Base-by-base conservation (phyloP, 2,113 vertebrate species). In the Chinchilla lanigera region DNA sequence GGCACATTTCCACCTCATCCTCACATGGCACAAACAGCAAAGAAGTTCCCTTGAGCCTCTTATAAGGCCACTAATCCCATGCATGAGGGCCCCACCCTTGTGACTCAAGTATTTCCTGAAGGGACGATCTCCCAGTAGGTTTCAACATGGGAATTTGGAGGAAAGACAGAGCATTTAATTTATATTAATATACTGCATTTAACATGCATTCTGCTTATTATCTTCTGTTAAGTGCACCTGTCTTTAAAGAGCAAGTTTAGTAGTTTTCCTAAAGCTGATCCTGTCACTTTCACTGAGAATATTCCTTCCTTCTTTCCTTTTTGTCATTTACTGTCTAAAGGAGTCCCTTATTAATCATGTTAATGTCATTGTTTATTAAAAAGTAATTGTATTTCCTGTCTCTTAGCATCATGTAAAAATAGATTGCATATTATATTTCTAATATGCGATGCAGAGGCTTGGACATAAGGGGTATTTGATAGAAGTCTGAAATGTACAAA, bases 231-330 rank as follows among this genome's bases (percentile, higher is more conserved):
- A 85, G n/a, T 44, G 8, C 30, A 69, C 38, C 30, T 65, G 17
- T 56, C 20, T 52, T 96, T 56, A 58, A 91, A 95, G 33, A 83
- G 3, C 73, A 90, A 88, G 3, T 60, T 85, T 26, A 50, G 8
- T 20, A 61, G 38, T 81, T 6, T 56, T 61, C 19, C 13, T 82
- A 10, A 87, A 58, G 5, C 65, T 38, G 61, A 26, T 3, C 5
- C 28, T 65, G 22, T 35, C 28, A 71, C 2, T 58, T 61, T 63
- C 63, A 2, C 14, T 19, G 4, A 38, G 2, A 50, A 4, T 17
- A 13, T 41, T 60, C 38, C 17, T 38, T 30, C 14, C 20, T 44
- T 7, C 41, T 88, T 61, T 82, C 69, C 22, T 7, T 81, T 67
- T 77, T 50, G 73, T 61, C 33, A 35, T 33, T 5, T n/a, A 7